Conservation (phyloP, 2,888 invertebrate genomes). For the Biston betularia region DNA sequence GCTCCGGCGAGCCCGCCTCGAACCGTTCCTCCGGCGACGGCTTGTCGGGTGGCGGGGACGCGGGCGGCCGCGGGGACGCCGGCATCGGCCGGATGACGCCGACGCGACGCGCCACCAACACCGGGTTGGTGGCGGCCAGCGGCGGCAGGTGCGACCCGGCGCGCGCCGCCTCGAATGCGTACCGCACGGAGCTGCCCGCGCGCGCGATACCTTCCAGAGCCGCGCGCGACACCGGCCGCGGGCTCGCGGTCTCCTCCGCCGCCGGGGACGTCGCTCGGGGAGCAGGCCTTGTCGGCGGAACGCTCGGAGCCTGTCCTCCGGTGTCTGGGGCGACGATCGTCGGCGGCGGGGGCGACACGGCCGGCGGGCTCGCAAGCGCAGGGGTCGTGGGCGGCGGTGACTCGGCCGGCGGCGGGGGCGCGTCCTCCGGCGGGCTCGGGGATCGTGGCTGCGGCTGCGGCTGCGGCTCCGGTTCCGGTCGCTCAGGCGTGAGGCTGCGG, state of each 20-base stretch:
- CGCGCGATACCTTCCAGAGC: slow-evolving; percentile 89
- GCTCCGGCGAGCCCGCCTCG: slow-evolving; percentile 43
- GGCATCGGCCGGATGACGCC: slow-evolving; percentile 87
- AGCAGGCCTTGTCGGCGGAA: slow-evolving; percentile 21
- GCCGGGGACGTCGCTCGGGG: slow-evolving; percentile 32
- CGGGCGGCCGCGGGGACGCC: slow-evolving; percentile 53
- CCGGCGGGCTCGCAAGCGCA: no score
- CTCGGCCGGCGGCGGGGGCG: slow-evolving; percentile 42
- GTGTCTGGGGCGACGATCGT: background rate
- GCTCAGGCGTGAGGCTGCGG: slow-evolving; percentile 70
- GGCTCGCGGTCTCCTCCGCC: slow-evolving; percentile 52
- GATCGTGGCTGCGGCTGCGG: slow-evolving; percentile 59
- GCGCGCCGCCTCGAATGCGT: slow-evolving; percentile 81
- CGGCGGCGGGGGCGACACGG: slow-evolving; percentile 51
- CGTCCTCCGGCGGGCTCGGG: slow-evolving; percentile 79
- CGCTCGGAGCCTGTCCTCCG: background rate
- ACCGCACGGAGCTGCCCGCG: slow-evolving; percentile 89
- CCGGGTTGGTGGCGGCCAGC: slow-evolving; percentile 72
- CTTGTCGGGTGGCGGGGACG: slow-evolving; percentile 49
- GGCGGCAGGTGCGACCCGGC: slow-evolving; percentile 71
- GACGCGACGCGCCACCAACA: slow-evolving; percentile 76
- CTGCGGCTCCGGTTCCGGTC: slow-evolving; percentile 53
- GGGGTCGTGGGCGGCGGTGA: slow-evolving; percentile 61
- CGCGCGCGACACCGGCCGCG: slow-evolving; percentile 83
- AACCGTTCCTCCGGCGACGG: slow-evolving; percentile 47